Evolutionary conservation across 2,113 vertebrate species (phyloP), one percentile per base, ranked within the genome.

Genomic region (Nerophis lumbriciformis): DNA sequence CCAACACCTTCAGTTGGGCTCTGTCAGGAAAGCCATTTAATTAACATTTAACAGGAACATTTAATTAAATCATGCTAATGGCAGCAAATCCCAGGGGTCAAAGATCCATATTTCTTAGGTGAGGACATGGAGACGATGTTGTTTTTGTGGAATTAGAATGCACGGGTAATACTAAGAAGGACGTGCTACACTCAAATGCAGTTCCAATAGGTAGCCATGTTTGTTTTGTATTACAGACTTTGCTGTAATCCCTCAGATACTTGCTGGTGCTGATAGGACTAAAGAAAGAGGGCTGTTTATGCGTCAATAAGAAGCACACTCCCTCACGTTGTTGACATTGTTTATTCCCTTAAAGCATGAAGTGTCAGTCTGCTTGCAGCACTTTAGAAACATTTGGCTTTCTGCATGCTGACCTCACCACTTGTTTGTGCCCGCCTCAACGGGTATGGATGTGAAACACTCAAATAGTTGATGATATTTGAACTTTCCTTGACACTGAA

Each of bases 51-150:
- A 28, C 28, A 3, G 1, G 28, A 50, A 83, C 82, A 68, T 75
- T 28, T 72, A 59, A 75, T 82, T 83, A 65, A 68, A 68, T 73
- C 42, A 48, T 10, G 16, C 49, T 69, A 64, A 72, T 72, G 68
- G 56, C 67, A 65, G 4, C 1, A 2, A 12, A 53, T 81, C 70
- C 72, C 53, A 1, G 56, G 45, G 61, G 66, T 50, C 59, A 48
- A 61, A 76, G 48, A 54, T 15, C 5, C 49, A 21, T 21, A 4
- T 21, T 4, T 52, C 51, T 28, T 3, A 13, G 19, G 28, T 52
- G 51, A 52, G 19, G 51, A 13, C 19, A 12, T 5, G 0, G 50
- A 52, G 21, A 21, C n/a, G 49, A 50, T 3, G 49, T 59, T 59
- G 8, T 14, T 60, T 65, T 63, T 61, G 42, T 21, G 0, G 13